These are phyloP conservation scores for Halcyon badia DNA, from an alignment of 2,797 vertebrate species.

Conservation along the genomic window DNA sequence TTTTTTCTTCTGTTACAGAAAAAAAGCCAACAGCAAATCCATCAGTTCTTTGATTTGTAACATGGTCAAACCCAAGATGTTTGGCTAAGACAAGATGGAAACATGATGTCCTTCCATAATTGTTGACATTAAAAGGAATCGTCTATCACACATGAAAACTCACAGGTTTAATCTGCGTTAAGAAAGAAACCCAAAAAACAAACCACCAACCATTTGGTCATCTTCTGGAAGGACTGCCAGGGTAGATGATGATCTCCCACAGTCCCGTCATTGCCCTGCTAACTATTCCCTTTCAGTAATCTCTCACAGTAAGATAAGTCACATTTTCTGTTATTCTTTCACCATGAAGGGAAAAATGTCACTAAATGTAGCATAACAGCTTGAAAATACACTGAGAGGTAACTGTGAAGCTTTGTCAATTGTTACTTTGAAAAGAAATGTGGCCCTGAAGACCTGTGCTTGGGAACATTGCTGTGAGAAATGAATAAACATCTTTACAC, in stretches of 20 bases:
- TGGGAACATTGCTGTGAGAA: background rate
- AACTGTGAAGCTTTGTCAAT: background rate
- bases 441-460: background rate
- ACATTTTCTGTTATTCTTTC: background rate
- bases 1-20: background rate
- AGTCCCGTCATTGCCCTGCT: background rate
- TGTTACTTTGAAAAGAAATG: background rate
- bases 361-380: background rate
- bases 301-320: background rate
- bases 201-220: background rate
- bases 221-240: background rate
- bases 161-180: background rate
- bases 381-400: background rate
- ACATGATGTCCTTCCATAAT: background rate
- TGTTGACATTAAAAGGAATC: background rate
- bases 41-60: background rate
- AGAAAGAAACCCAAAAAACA: background rate
- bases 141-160: background rate
- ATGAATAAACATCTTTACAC: slow-evolving; percentile 8
- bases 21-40: background rate
- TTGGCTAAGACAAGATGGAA: background rate
- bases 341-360: background rate
- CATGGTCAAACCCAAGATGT: background rate
- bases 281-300: background rate
- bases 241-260: background rate